Base-by-base conservation (phyloP, 2,888 invertebrate species). In the Cryptocheilus praepositus region DNA sequence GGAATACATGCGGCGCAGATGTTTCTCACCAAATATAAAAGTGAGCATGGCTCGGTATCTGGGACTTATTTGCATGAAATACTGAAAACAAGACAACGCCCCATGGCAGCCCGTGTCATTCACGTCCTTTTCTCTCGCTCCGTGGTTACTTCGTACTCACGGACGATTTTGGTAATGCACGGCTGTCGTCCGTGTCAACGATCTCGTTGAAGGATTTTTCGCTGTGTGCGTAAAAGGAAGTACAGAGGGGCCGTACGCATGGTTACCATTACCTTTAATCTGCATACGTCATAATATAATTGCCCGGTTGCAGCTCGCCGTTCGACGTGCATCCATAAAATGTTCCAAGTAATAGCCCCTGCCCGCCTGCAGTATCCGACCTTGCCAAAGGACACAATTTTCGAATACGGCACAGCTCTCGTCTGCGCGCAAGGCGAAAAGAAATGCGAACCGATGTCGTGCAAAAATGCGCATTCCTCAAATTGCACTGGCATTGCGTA, bases 261-360 rank as follows among this genome's bases (percentile, higher is more conserved):
- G 62, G 56, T 16, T 60, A 67, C 57, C 70, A 64, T 70, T 70
- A 67, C 57, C 70, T 67, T 70, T 70, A 57, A 68, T 62, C 60
- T 60, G 53, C 62, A 64, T 67, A 67, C 67, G 67, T 63, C 45
- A 63, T 61, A 61, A 63, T 65, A n/a, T 63, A 72, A 58, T 70
- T 58, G 57, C 44, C 53, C 57, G 58, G 25, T 64, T 62, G 71
- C 54, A 51, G 54, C 53, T 51, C 61, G 28, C 54, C 43, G 11
- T 13, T 58, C 21, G 57, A 49, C 18, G 22, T 57, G 55, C 61
- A 62, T 68, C 57, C 61, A 49, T 61, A 53, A 69, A 54, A 21
- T 49, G 46, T 25, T 51, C 62, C 44, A 19, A 63, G 28, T 57
- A 45, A 66, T 49, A 57, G 54, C 21, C 15, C 43, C 18, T 19